These are phyloP conservation scores for Tipula vernalis DNA, from an alignment of 2,888 invertebrate species.

Conservation along the genomic window DNA sequence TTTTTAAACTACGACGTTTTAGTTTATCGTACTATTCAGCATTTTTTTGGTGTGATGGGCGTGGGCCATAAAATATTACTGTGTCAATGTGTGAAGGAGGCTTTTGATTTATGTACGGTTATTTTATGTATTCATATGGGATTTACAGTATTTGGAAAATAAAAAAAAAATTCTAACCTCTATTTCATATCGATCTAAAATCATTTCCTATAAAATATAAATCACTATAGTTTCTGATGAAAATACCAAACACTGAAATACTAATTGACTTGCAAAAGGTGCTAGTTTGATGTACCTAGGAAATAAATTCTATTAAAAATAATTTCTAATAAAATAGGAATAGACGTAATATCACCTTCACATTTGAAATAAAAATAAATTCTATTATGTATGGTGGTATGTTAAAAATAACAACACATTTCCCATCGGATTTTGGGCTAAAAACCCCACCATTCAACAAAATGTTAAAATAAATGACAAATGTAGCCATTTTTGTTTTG, in stretches of 20 bases:
- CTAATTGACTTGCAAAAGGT: not conserved
- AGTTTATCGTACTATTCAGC: not conserved
- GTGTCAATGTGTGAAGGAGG: not conserved
- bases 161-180: not conserved
- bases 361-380: not conserved
- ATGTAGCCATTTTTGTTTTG: not conserved
- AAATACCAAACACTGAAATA: not conserved
- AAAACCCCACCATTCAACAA: not conserved
- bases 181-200: not conserved
- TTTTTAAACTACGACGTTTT: too few species aligned
- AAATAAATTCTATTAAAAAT: not conserved
- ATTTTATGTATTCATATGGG: not conserved
- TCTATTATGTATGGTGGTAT: not conserved
- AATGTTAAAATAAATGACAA: not conserved
- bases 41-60: not conserved
- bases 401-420: not conserved
- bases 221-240: not conserved
- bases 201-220: not conserved
- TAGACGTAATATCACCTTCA: not conserved
- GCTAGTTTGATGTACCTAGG: not conserved
- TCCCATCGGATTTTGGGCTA: not conserved
- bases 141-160: not conserved
- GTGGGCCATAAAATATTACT: not conserved
- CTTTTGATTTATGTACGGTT: not conserved
- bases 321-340: not conserved